Base-by-base conservation (phyloP, 2,888 invertebrate genomes). In the Brachynemurus nebulosus region DNA sequence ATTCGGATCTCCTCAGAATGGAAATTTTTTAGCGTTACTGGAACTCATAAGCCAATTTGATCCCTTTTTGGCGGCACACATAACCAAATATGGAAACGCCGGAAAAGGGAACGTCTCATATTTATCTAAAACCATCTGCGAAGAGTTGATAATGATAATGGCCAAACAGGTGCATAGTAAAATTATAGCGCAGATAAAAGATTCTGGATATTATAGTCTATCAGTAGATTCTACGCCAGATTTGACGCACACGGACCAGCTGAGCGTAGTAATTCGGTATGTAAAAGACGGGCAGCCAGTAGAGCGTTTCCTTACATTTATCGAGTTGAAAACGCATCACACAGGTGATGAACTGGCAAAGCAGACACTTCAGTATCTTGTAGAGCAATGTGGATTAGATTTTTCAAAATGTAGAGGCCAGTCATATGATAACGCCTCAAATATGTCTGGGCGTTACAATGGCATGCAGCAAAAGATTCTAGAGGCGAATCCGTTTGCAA, bases 261-360 rank as follows among this genome's bases (percentile, higher is more conserved):
- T 55, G 6, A 53, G 52, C 18, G 36, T 53, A 16, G 45, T 55
- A 14, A 44, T 55, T 21, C 14, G 53, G 50, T 53, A 55, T 30
- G 53, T 52, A 18, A 11, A 23, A n/a, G 21, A 46, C 40, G 25
- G 25, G 36, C 5, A 36, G n/a, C 4, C n/a, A 4, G 36, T 36
- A 16, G 17, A 25, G 4, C 37, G 46, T 40, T 19, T 50, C 14
- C 12, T 34, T 11, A 34, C 34, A 11, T 34, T 34, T 34, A 12
- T 34, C 5, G 12, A 34, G 7, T 34, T 34, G 7, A n/a, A n/a
- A n/a, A 12, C 7, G 7, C 6, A 12, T 8, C 34, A 34, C 12
- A 34, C 7, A 34, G 34, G 34, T 34, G 34, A 11, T 34, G 34
- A 11, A 12, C 7, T 34, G n/a, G 34, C 34, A 6, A 14, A 34